phyloP scores from a whole-genome alignment of 2,797 vertebrate genomes.

The Phoeniculus purpureus region DNA sequence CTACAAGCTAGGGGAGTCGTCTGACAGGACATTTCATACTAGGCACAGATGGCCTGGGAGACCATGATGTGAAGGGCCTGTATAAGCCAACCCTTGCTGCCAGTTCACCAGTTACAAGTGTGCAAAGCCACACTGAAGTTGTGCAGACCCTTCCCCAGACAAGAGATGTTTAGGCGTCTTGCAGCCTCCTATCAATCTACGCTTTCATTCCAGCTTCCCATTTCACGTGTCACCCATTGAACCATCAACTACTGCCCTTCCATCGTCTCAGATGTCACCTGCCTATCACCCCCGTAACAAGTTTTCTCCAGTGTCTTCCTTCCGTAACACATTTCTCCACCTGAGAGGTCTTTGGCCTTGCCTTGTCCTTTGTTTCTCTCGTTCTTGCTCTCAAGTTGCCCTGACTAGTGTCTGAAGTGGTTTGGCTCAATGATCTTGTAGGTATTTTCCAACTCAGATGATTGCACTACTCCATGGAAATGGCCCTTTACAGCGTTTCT shows the following conservation, averaged over 20 bases:
- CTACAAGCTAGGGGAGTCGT: not conserved
- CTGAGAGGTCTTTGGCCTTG: not conserved
- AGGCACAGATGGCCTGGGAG: not conserved
- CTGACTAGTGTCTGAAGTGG: not conserved
- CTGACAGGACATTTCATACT: not conserved
- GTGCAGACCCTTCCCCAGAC: not conserved
- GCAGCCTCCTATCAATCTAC: not conserved
- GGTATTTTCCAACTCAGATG: too few species aligned
- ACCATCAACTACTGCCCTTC: not conserved
- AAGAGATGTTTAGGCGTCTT: not conserved
- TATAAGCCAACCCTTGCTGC: not conserved
- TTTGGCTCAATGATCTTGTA: too few species aligned
- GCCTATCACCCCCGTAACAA: not conserved
- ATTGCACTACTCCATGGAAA: not conserved
- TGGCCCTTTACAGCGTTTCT: not conserved
- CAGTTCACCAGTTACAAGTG: fast-evolving
- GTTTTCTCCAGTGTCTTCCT: not conserved
- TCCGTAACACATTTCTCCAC: not conserved
- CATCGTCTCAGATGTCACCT: not conserved
- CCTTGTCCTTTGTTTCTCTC: not conserved
- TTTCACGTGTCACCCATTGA: not conserved
- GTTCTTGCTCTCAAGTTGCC: not conserved
- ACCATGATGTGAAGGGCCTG: not conserved
- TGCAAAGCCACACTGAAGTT: not conserved
- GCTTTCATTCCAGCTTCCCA: not conserved